Conservation (phyloP, 2,797 vertebrate genomes). For the Delichon dasypus region DNA sequence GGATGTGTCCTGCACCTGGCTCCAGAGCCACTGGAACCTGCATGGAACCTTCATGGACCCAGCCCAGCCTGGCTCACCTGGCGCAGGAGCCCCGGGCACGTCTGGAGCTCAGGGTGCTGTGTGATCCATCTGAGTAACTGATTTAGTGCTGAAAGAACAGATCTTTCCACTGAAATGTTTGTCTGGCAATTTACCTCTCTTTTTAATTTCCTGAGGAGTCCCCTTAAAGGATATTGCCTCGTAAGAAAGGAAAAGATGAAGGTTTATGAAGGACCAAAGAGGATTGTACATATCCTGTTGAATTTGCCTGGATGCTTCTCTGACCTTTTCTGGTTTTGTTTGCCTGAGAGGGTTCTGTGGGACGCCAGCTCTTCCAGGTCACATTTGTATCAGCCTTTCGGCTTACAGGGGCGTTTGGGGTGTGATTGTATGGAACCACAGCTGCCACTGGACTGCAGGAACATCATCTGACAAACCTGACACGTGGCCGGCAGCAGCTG, state of each 20-base stretch:
- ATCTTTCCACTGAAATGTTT: background rate
- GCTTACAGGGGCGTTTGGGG: background rate
- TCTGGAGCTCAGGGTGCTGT: background rate
- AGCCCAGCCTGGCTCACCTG: background rate
- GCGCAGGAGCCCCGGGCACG: background rate
- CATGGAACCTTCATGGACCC: too few relatives aligned
- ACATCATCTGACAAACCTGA: background rate
- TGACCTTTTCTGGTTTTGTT: conserved; percentile 1
- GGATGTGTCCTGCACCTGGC: background rate
- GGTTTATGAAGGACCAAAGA: background rate
- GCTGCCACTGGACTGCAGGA: background rate
- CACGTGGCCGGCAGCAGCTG: background rate
- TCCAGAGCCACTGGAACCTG: background rate
- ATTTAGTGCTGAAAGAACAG: background rate
- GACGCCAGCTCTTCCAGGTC: background rate
- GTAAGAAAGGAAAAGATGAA: background rate
- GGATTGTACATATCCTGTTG: background rate
- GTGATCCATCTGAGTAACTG: background rate
- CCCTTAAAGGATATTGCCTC: background rate
- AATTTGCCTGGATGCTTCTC: background rate
- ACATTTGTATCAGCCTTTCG: background rate
- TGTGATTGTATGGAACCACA: background rate
- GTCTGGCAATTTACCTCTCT: background rate
- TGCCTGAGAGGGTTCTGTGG: background rate
- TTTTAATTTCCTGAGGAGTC: background rate